Base-by-base conservation (phyloP, 2,797 vertebrate species). In the Tokudaia muenninki region DNA sequence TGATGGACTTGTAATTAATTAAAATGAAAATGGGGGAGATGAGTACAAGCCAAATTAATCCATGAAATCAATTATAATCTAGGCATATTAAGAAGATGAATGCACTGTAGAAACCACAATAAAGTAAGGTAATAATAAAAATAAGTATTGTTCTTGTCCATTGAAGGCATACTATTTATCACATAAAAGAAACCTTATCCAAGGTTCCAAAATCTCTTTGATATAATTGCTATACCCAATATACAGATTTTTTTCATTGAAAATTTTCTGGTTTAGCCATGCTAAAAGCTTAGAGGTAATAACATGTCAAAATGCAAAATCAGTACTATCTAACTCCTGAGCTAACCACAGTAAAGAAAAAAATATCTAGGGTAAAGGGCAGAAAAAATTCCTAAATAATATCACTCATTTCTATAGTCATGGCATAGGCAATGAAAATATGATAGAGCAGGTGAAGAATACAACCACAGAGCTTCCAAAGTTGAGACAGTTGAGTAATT, bases 81-180 rank as follows among this genome's bases (percentile, higher is more conserved):
- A 47, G 86, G 47, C 12, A 94, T 10, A 94, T 94, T 90, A 74
- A 70, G 70, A 97, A 91, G 74, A 94, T 92, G 80, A 96, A 97
- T 89, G 14, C 17, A 72, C 4, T 77, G 0, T 59, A 96, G 44
- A 95, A 80, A 90, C 4, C 63, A 95, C 12, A 92, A 84, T 77
- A 91, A 77, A 90, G 65, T 14, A 80, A 93, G 80, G 47, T 92
- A 91, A 77, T 94, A 75, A 90, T 79, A 81, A 96, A 95, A 95
- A 34, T 80, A 91, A 89, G 24, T 87, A 80, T 92, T 86, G 90
- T 79, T 84, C 70, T 4, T 79, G 87, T 89, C 94, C 70, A 95
- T 8, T 83, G 81, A 96, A 44, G 87, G 34, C 12, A 74, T 79
- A 57, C 37, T 44, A 87, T 78, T 84, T 96, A 9, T 50, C 29